Evolutionary conservation across 2,113 vertebrate genomes (phyloP).

Genomic region (Corvus hawaiiensis): DNA sequence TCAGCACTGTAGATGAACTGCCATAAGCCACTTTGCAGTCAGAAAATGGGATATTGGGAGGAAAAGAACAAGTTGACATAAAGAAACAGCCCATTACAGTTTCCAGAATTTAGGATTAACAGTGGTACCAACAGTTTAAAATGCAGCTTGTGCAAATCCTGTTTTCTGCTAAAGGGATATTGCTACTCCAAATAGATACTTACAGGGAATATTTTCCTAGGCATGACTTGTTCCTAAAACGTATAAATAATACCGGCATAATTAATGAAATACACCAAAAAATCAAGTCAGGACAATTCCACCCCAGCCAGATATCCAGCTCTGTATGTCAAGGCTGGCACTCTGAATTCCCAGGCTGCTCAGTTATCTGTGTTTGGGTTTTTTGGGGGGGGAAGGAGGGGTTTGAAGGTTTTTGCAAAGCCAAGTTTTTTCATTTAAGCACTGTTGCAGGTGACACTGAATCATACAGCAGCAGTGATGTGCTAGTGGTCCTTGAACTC

Average conservation of each 20-base stretch:
- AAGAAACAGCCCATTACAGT: neutral
- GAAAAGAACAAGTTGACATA: neutral
- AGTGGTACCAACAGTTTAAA: neutral
- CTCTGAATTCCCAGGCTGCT: neutral
- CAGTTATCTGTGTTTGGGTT: neutral
- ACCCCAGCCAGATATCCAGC: neutral
- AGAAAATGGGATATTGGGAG: neutral
- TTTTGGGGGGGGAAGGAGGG: rapidly evolving
- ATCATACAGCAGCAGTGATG: neutral
- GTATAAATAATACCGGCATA: neutral
- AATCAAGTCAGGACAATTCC: neutral
- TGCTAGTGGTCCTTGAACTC: neutral
- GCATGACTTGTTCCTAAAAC: neutral
- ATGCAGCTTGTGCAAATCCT: constrained; percentile 19
- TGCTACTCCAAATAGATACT: neutral
- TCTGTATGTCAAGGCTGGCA: neutral
- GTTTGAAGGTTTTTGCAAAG: neutral
- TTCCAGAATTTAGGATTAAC: constrained; percentile 44
- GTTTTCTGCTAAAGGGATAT: constrained; percentile 9
- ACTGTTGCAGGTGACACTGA: neutral
- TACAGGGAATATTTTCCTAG: neutral
- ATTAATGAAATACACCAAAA: neutral
- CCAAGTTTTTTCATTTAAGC: neutral
- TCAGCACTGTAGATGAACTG: neutral
- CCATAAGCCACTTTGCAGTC: neutral